Conservation (phyloP, 2,888 invertebrate species). For the Cheilosia soror region DNA sequence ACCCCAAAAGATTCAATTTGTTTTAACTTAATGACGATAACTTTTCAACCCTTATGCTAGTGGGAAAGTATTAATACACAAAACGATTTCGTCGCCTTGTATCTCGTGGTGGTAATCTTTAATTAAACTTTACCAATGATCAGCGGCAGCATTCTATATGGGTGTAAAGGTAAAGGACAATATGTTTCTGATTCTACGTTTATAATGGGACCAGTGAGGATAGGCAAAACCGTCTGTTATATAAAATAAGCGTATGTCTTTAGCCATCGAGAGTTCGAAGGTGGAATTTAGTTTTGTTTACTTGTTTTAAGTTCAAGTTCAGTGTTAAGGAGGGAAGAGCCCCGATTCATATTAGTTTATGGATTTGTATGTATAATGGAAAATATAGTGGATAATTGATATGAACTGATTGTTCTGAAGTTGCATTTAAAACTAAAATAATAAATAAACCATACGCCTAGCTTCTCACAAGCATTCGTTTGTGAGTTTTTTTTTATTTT, state of each 20-base stretch:
- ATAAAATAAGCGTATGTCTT: conserved; percentile 34
- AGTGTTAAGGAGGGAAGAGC: background rate
- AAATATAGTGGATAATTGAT: too few species aligned
- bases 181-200: conserved; percentile 32
- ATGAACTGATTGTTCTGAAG: too few species aligned
- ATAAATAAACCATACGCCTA: too few species aligned
- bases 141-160: conserved; percentile 5
- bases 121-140: conserved; percentile 71
- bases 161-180: conserved; percentile 24
- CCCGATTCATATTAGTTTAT: background rate
- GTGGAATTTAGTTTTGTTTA: conserved; percentile 1
- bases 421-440: too few species aligned
- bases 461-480: too few species aligned
- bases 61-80: conserved; percentile 51
- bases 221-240: conserved; percentile 38
- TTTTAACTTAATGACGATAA: conserved; percentile 67
- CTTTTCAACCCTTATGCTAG: conserved; percentile 50
- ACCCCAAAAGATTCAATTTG: conserved; percentile 68
- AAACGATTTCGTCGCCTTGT: conserved; percentile 46
- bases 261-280: conserved; percentile 2
- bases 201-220: conserved; percentile 44
- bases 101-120: conserved; percentile 68
- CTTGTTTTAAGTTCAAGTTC: background rate
- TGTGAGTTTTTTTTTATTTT: too few species aligned
- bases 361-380: background rate